phyloP scores from a whole-genome alignment of 2,888 invertebrate species.

The Eremobia ochroleuca region DNA sequence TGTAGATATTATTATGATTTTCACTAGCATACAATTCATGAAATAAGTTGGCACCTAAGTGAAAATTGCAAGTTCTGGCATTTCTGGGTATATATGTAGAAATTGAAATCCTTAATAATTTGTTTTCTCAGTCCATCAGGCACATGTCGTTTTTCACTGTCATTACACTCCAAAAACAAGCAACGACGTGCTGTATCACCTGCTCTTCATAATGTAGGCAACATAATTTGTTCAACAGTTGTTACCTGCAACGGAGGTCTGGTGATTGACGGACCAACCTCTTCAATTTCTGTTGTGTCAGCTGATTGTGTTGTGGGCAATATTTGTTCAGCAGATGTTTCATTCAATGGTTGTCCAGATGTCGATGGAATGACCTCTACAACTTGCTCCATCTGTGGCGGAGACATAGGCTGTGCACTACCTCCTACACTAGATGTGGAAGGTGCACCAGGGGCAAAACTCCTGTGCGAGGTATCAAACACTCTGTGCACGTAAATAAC shows the following conservation, averaged over 20 bases:
- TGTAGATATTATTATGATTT: constrained; percentile 4
- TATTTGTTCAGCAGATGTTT: not conserved
- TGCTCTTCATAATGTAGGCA: not conserved
- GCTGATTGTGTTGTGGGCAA: no score
- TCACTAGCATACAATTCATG: not conserved
- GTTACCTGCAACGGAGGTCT: constrained; percentile 9
- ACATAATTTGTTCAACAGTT: constrained; percentile 5
- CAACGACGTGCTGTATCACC: not conserved
- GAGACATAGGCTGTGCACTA: not conserved
- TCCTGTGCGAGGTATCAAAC: not conserved
- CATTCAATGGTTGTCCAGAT: not conserved
- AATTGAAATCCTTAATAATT: constrained; percentile 1
- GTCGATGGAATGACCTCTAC: not conserved
- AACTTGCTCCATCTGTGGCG: constrained; percentile 2
- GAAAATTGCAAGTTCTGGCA: constrained; percentile 9
- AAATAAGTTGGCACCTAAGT: not conserved
- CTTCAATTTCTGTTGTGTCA: no score
- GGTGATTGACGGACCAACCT: not conserved
- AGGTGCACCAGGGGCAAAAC: not conserved
- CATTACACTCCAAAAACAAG: constrained; percentile 3
- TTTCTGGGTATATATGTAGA: constrained; percentile 23
- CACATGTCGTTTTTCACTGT: constrained; percentile 3
- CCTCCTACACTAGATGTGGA: not conserved
- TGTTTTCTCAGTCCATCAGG: constrained; percentile 13
- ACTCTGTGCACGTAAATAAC: constrained; percentile 14